These are phyloP conservation scores for Eilema sororculum DNA, from an alignment of 2,888 invertebrate species.

Conservation along the genomic window DNA sequence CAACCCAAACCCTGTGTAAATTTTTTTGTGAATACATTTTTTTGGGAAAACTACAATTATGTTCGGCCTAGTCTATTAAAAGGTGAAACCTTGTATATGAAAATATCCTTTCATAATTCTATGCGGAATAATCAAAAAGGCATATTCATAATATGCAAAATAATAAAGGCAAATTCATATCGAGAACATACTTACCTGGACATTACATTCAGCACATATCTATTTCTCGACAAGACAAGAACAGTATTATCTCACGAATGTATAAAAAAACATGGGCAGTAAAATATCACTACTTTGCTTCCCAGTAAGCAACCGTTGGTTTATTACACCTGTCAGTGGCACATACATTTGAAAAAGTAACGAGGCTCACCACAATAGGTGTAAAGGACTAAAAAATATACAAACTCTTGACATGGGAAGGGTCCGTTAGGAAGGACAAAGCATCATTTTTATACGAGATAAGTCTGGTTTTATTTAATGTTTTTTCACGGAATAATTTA, in stretches of 20 bases:
- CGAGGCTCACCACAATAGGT: constrained; percentile 54
- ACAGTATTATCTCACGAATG: neutral
- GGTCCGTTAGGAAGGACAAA: constrained; percentile 56
- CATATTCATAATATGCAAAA: no score
- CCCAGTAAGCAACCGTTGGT: constrained; percentile 20
- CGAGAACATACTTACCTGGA: no score
- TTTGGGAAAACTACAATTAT: no score
- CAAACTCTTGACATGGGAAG: constrained; percentile 56
- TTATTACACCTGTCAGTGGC: constrained; percentile 59
- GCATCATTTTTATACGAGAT: constrained; percentile 38
- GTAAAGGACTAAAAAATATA: constrained; percentile 54
- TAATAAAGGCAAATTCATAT: no score
- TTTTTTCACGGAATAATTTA: constrained; percentile 23
- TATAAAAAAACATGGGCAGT: neutral
- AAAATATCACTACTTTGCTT: constrained; percentile 18
- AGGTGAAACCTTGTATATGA: no score
- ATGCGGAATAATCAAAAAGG: neutral
- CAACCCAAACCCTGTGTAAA: no score
- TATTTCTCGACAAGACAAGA: neutral
- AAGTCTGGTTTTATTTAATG: constrained; percentile 36
- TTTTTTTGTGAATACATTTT: no score
- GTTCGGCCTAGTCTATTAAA: neutral
- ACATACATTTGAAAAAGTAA: constrained; percentile 60
- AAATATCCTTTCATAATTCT: neutral
- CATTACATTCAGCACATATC: no score